Conservation (phyloP, 2,113 vertebrate species). For the Engystomops pustulosus region DNA sequence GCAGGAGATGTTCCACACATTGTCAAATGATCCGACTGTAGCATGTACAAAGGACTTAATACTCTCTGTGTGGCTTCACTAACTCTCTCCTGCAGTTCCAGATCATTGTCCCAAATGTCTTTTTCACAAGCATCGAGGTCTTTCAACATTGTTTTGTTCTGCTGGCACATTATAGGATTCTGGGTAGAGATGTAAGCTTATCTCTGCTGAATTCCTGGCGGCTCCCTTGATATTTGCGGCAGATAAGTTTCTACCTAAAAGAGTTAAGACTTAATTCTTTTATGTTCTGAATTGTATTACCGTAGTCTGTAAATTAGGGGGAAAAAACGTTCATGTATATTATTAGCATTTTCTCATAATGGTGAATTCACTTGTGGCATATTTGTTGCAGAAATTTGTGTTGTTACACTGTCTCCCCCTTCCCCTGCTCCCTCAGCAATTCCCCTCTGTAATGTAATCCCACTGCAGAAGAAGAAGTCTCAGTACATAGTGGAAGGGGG, state of each 20-base stretch:
- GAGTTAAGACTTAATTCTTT: not conserved
- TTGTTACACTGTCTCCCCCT: too few relatives aligned
- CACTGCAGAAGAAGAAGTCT: too few relatives aligned
- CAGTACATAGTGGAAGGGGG: too few relatives aligned
- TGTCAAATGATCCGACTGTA: slow-evolving; percentile 6
- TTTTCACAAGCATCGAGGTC: not conserved
- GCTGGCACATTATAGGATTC: not conserved
- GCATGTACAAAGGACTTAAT: slow-evolving; percentile 9
- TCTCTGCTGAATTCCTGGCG: not conserved
- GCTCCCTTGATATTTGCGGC: slow-evolving; percentile 11
- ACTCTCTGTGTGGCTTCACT: not conserved
- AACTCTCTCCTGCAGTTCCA: slow-evolving; percentile 9
- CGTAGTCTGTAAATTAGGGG: too few relatives aligned
- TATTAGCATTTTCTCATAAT: not conserved
- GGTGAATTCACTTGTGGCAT: not conserved
- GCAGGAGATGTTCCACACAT: not conserved
- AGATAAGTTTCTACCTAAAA: not conserved
- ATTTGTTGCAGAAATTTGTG: too few relatives aligned
- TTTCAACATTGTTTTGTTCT: slow-evolving; percentile 19
- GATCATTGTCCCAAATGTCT: slow-evolving; percentile 26
- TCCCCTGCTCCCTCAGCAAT: too few relatives aligned
- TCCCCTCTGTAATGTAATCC: too few relatives aligned
- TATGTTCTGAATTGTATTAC: too few relatives aligned
- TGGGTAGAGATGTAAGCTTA: not conserved
- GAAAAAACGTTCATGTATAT: too few relatives aligned